These are phyloP conservation scores for Nebria brevicollis DNA, from an alignment of 2,888 invertebrate genomes.

Conservation along the genomic window DNA sequence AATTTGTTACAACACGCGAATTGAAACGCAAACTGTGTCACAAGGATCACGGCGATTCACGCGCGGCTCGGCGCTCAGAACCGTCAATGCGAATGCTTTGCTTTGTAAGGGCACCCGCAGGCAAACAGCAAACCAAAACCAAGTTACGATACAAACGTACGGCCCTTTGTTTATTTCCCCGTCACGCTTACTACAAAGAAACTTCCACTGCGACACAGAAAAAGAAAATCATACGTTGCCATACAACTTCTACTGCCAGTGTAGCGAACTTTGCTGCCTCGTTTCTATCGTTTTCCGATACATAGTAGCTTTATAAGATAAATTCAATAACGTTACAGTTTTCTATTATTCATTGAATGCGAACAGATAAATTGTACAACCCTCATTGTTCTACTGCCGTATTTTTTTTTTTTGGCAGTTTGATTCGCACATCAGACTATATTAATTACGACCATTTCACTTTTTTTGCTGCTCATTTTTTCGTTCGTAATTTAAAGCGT, in stretches of 20 bases:
- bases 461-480: slow-evolving; percentile 27
- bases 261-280: too few relatives aligned
- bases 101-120: slow-evolving; percentile 17
- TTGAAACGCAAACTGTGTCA: slow-evolving; percentile 40
- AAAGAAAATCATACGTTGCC: not conserved
- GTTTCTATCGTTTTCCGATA: too few relatives aligned
- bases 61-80: not conserved
- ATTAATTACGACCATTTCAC: slow-evolving; percentile 30
- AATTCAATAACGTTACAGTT: too few relatives aligned
- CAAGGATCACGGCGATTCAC: slow-evolving; percentile 14
- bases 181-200: not conserved
- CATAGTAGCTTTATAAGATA: too few relatives aligned
- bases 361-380: slow-evolving; percentile 35
- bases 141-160: not conserved
- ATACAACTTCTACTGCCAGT: too few relatives aligned
- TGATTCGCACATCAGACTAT: slow-evolving; percentile 43
- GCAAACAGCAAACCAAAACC: not conserved
- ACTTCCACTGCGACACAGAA: not conserved
- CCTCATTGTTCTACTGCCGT: slow-evolving; percentile 34
- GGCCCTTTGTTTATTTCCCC: slow-evolving; percentile 8
- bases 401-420: slow-evolving; percentile 32
- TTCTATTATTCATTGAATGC: not conserved
- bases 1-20: slow-evolving; percentile 39
- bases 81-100: slow-evolving; percentile 21
- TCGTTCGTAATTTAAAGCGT: slow-evolving; percentile 32